Evolutionary conservation across 2,888 invertebrate species (phyloP).

Genomic region (Cheilosia urbana): DNA sequence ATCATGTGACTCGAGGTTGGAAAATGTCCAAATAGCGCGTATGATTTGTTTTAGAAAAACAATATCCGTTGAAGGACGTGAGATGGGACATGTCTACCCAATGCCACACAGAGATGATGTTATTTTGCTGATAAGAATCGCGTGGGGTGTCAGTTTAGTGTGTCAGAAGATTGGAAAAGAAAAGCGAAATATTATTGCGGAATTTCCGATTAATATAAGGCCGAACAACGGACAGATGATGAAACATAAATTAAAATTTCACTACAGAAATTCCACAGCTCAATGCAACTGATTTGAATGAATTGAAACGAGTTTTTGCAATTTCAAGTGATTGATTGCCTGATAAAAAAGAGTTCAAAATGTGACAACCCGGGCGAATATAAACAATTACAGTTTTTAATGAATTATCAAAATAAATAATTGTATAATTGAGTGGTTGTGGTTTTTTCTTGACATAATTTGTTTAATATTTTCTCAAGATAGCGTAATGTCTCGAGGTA

Average conservation of each 20-base stretch:
- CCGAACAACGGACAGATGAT: conserved; percentile 5
- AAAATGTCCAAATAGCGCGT: conserved; percentile 24
- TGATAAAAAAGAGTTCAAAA: conserved; percentile 20
- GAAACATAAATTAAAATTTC: conserved; percentile 19
- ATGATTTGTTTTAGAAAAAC: neutral
- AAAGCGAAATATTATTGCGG: neutral
- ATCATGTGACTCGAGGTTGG: conserved; percentile 43
- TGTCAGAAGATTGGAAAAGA: conserved; percentile 3
- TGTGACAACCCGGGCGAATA: neutral
- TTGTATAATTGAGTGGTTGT: neutral
- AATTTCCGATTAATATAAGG: conserved; percentile 10
- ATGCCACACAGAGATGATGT: conserved; percentile 1
- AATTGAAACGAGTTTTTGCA: conserved; percentile 10
- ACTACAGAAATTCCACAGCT: neutral
- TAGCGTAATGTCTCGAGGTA: neutral
- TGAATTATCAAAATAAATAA: conserved; percentile 7
- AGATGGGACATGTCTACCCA: neutral
- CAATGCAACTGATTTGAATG: conserved; percentile 1
- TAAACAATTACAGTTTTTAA: neutral
- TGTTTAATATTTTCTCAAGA: neutral
- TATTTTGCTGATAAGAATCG: conserved; percentile 1
- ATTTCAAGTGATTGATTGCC: conserved; percentile 13
- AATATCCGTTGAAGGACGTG: neutral
- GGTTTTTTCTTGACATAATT: no score
- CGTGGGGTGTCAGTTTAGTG: conserved; percentile 2